Base-by-base conservation (phyloP, 2,113 vertebrate genomes). In the Hucho hucho region DNA sequence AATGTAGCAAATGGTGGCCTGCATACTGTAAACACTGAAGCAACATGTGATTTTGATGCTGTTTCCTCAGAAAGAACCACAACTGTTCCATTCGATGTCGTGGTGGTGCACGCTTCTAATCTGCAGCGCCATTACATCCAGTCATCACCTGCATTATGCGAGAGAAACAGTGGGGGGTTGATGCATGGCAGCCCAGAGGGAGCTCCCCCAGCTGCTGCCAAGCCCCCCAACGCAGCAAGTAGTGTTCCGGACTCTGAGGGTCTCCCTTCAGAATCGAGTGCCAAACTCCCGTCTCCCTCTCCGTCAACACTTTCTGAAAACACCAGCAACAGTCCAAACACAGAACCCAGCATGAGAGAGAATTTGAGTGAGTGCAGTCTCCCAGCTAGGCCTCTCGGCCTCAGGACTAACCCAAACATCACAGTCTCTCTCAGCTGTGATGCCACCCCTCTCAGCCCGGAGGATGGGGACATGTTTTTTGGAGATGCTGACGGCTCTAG, bases 1-100 rank as follows among this genome's bases (percentile, higher is more conserved):
- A 92, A 86, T 74, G 74, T 93, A n/a, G 88, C 89, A 46, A 94
- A 95, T 65, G 93, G 93, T 0, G 93, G 90, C 63, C 85, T 92
- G 1, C 82, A 91, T 78, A 74, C 88, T 7, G 69, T 79, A 56
- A 79, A 67, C 63, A 22, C 64, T 12, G 24, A 67, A 49, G 53
- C 73, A 5, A 14, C 81, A 32, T 28, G 79, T 68, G 81, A 79
- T 37, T 32, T 59, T 70, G 73, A 43, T 67, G 65, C 64, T 4
- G 77, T 63, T 24, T 53, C 0, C 2, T 68, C 69, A 43, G 37
- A 43, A 43, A 43, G 37, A 43, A 43, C 37, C 37, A 43, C 37
- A 6, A 56, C 74, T 0, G 1, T 5, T 43, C 4, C 69, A 25
- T 37, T 46, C 5, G 76, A 76, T 61, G 69, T 63, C 12, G 73